These are phyloP conservation scores for Protomyctophum bolini DNA, from an alignment of 2,113 vertebrate genomes.

Conservation along the genomic window DNA sequence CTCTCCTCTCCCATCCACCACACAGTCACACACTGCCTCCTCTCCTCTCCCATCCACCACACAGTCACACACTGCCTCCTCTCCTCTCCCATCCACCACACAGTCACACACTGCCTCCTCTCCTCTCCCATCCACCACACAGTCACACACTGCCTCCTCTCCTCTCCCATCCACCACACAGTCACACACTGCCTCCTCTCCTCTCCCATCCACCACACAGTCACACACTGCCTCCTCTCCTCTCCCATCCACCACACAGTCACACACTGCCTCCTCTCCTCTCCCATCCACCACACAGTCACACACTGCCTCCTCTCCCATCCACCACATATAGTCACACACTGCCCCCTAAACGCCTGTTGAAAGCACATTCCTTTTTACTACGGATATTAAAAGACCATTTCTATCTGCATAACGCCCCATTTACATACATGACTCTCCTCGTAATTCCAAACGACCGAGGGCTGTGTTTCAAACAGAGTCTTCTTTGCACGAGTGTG, in stretches of 20 bases:
- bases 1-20: neutral
- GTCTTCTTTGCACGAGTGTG: conserved; percentile 1
- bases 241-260: neutral
- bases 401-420: conserved; percentile 36
- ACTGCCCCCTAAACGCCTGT: conserved; percentile 22
- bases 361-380: conserved; percentile 40
- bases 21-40: neutral
- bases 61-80: neutral
- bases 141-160: neutral
- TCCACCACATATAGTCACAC: neutral
- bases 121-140: neutral
- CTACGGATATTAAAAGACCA: conserved; percentile 39
- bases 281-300: no score
- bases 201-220: no score
- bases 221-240: no score
- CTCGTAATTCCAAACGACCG: conserved; percentile 19
- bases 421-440: conserved; percentile 21
- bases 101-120: neutral
- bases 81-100: neutral
- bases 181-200: neutral
- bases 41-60: neutral
- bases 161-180: no score
- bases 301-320: neutral
- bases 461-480: conserved; percentile 4
- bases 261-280: neutral